phyloP scores from a whole-genome alignment of 2,797 vertebrate species.

The Fistularia commersonii region DNA sequence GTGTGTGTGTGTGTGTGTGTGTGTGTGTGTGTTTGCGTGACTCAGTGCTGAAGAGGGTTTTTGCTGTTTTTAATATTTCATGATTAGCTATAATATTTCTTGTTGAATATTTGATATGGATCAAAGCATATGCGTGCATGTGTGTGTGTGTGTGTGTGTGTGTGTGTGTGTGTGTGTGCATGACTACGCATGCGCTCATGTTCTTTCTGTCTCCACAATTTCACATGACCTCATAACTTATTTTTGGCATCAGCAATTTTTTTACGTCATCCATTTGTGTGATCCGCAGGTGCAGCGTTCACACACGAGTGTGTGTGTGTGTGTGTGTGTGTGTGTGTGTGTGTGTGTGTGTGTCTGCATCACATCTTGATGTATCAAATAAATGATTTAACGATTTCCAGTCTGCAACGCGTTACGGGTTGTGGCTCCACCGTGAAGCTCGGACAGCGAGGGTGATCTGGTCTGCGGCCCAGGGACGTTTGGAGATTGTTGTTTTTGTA shows the following conservation, averaged over 20 bases:
- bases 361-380: too few relatives aligned
- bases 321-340: too few relatives aligned
- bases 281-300: constrained; percentile 33
- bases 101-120: constrained; percentile 48
- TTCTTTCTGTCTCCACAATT: constrained; percentile 39
- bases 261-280: constrained; percentile 42
- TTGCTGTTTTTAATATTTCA: constrained; percentile 57
- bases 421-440: too few relatives aligned
- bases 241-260: too few relatives aligned
- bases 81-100: constrained; percentile 45
- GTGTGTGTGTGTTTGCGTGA: constrained; percentile 22
- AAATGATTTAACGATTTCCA: too few relatives aligned
- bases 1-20: constrained; percentile 13
- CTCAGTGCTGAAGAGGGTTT: constrained; percentile 32
- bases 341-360: too few relatives aligned
- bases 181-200: constrained; percentile 42
- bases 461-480: too few relatives aligned
- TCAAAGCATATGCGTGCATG: neutral
- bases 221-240: too few relatives aligned
- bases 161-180: constrained; percentile 14
- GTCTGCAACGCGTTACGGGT: too few relatives aligned
- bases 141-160: neutral
- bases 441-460: too few relatives aligned
- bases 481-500: too few relatives aligned
- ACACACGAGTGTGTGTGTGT: neutral